Evolutionary conservation across 2,888 invertebrate species (phyloP).

Genomic region (Apodemia hepburni): DNA sequence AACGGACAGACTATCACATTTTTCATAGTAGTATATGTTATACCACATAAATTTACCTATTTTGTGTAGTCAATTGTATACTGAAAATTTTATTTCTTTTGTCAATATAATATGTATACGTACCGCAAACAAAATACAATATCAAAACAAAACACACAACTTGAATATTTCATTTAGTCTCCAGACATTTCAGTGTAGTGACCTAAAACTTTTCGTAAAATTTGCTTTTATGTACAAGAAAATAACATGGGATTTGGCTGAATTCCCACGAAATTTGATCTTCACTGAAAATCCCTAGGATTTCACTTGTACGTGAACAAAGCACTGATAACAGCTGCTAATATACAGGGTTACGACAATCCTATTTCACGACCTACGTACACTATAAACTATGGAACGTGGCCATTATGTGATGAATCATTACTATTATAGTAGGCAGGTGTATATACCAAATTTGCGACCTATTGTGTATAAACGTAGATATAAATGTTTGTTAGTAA

Average conservation of each 20-base stretch:
- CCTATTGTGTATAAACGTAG: too few relatives aligned
- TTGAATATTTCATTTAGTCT: neutral
- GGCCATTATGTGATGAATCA: neutral
- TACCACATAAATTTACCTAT: too few relatives aligned
- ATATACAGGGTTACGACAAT: conserved; percentile 31
- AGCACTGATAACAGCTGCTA: conserved; percentile 33
- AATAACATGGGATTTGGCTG: conserved; percentile 32
- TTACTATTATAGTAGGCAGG: too few relatives aligned
- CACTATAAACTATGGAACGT: neutral
- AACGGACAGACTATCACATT: too few relatives aligned
- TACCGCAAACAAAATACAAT: neutral
- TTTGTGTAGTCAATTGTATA: too few relatives aligned
- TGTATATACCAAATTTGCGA: too few relatives aligned
- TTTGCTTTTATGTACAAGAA: conserved; percentile 24
- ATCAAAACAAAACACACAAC: neutral
- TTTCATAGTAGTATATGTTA: too few relatives aligned
- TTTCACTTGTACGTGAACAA: conserved; percentile 33
- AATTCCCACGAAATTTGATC: conserved; percentile 35
- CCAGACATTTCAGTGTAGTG: conserved; percentile 12
- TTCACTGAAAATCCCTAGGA: conserved; percentile 32
- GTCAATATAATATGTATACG: too few relatives aligned
- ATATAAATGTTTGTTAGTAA: too few relatives aligned
- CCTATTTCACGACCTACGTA: conserved; percentile 14
- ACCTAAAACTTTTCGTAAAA: conserved; percentile 31
- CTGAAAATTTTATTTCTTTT: too few relatives aligned